Conservation (phyloP, 2,888 invertebrate genomes). For the Julus scandinavius region DNA sequence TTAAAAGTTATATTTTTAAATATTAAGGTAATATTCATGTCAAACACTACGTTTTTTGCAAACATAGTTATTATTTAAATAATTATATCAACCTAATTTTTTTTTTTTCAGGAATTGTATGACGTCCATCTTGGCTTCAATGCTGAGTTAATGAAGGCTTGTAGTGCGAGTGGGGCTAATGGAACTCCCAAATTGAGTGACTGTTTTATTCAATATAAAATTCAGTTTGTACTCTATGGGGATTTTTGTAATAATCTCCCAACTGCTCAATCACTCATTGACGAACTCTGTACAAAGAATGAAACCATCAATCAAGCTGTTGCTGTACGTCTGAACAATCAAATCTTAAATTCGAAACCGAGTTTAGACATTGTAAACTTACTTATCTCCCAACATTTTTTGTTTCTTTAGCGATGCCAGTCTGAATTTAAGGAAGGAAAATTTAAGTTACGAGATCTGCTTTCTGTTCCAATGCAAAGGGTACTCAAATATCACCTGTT, state of each 20-base stretch:
- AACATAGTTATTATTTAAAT: not conserved
- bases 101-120: slow-evolving; percentile 75
- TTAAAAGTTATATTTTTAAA: slow-evolving; percentile 86
- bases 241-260: slow-evolving; percentile 96
- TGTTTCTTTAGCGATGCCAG: slow-evolving; percentile 81
- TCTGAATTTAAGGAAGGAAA: slow-evolving; percentile 93
- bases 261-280: slow-evolving; percentile 85
- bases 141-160: slow-evolving; percentile 80
- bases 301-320: slow-evolving; percentile 75
- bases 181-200: slow-evolving; percentile 74
- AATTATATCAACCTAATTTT: not conserved
- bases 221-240: slow-evolving; percentile 91
- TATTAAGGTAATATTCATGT: slow-evolving; percentile 75
- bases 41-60: not conserved
- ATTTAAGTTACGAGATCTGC: slow-evolving; percentile 92
- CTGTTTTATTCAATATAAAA: slow-evolving; percentile 90
- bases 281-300: slow-evolving; percentile 77
- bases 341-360: slow-evolving; percentile 3
- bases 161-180: slow-evolving; percentile 62
- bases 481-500: slow-evolving; percentile 97
- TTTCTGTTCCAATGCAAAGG: slow-evolving; percentile 98
- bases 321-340: slow-evolving; percentile 69
- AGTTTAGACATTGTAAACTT: not conserved
- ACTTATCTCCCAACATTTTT: slow-evolving; percentile 57
- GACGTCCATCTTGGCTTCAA: slow-evolving; percentile 88